phyloP scores from a whole-genome alignment of 2,888 invertebrate genomes.

The Drosophila aldrichi region DNA sequence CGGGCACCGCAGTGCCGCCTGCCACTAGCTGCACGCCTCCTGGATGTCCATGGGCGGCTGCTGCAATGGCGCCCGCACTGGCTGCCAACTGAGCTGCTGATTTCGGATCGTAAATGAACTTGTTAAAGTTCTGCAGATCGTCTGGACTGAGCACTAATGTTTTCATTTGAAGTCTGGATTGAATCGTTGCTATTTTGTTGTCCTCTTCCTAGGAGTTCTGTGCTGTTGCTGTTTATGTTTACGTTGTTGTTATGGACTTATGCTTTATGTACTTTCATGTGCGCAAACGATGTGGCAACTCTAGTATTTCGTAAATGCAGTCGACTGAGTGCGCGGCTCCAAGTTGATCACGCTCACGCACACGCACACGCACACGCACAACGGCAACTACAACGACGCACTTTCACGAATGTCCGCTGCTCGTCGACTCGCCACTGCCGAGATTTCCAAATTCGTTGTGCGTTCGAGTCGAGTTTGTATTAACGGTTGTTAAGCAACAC shows the following conservation, averaged over 20 bases:
- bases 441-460: slow-evolving; percentile 66
- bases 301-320: slow-evolving; percentile 35
- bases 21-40: slow-evolving; percentile 60
- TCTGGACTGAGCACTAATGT: slow-evolving; percentile 80
- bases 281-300: slow-evolving; percentile 44
- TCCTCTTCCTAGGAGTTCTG: neutral
- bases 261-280: slow-evolving; percentile 38
- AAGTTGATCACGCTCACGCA: slow-evolving; percentile 44
- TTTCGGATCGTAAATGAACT: slow-evolving; percentile 82
- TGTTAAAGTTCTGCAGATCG: slow-evolving; percentile 82
- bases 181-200: neutral
- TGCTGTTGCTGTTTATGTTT: slow-evolving; percentile 1
- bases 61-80: slow-evolving; percentile 71
- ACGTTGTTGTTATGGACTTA: neutral
- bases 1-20: slow-evolving; percentile 27
- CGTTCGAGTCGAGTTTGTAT: slow-evolving; percentile 34
- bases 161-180: slow-evolving; percentile 74
- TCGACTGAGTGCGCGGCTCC: slow-evolving; percentile 12
- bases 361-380: neutral
- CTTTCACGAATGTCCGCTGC: slow-evolving; percentile 56
- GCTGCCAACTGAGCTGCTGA: slow-evolving; percentile 73
- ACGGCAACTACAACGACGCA: slow-evolving; percentile 47
- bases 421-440: slow-evolving; percentile 33
- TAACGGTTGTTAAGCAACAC: slow-evolving; percentile 50
- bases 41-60: slow-evolving; percentile 65